Evolutionary conservation across 2,888 invertebrate species (phyloP).

Genomic region (Cantharis rufa): DNA sequence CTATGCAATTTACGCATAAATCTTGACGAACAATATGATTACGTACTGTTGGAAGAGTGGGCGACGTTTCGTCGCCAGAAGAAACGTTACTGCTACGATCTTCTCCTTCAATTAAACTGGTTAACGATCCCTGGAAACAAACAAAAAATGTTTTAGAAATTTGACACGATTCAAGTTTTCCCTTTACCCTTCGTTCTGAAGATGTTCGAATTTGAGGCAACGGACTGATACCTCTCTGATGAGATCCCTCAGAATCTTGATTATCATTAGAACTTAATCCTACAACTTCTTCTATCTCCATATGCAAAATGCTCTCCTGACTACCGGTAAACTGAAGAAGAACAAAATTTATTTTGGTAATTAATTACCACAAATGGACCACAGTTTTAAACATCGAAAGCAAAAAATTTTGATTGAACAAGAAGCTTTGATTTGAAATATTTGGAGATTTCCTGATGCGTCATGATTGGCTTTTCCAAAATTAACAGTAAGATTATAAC

Average conservation of each 20-base stretch:
- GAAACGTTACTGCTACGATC: conserved; percentile 66
- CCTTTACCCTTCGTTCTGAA: conserved; percentile 43
- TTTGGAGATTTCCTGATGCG: neutral
- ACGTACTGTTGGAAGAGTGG: conserved; percentile 53
- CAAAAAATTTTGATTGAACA: neutral
- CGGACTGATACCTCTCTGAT: conserved; percentile 51
- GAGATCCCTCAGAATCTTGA: conserved; percentile 44
- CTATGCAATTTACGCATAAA: conserved; percentile 50
- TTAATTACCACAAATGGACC: neutral
- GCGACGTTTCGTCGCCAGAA: conserved; percentile 67
- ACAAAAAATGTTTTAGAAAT: neutral
- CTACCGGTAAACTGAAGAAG: conserved; percentile 75
- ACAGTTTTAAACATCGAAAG: neutral
- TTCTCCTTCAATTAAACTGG: conserved; percentile 57
- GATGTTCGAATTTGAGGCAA: conserved; percentile 54
- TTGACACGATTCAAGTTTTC: conserved; percentile 37
- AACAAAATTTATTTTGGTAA: neutral
- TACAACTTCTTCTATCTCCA: conserved; percentile 65
- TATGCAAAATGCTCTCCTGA: conserved; percentile 81
- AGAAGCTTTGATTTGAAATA: neutral
- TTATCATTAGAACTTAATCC: conserved; percentile 44
- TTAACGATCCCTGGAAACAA: conserved; percentile 45
- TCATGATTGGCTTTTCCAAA: neutral
- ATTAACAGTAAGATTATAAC: neutral
- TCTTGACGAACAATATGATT: conserved; percentile 45